Base-by-base conservation (phyloP, 2,113 vertebrate genomes). In the Barbus barbus region DNA sequence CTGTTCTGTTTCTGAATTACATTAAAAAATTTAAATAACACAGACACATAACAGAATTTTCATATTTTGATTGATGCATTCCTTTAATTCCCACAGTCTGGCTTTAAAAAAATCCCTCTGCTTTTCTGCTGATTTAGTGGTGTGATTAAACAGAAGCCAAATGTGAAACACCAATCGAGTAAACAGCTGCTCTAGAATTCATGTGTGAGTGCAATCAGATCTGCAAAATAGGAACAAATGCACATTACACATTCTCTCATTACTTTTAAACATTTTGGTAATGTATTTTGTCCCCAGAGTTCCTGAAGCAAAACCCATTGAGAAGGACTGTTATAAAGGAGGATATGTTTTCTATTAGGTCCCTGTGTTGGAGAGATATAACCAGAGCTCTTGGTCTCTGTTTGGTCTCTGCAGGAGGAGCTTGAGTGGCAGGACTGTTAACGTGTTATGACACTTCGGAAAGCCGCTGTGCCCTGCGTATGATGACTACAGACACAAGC, bases 371-470 rank as follows among this genome's bases (percentile, higher is more conserved):
- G 36, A 51, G 58, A 46, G 78, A 46, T 48, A 65, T 48, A 81
- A 63, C 9, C 78, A 22, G 53, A 83, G 69, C 38, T 67, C 18
- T 31, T 71, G n/a, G n/a, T 75, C 41, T 81, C 44, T 31, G 61
- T 67, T 81, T 81, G 41, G 36, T 48, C 75, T 78, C 61, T 41
- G 61, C 61, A 78, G 46, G 78, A 78, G 14, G 16, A 5, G 5
- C 38, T 65, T 78, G 75, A 84, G 16, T 78, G 83, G 75, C 83
- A 78, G 16, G 31, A 56, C 75, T 78, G 75, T 78, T 84, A 78
- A 84, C 61, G 65, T 78, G 63, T 69, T 78, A 44, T 78, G 83
- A 44, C 83, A 69, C 33, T 56, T 56, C 36, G n/a, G 83, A 72
- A 78, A 84, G 33, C 48, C n/a, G 33, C 74, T 69, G 46, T 26